A percentile compares a stretch with the other conserved stretches of the same genome.
phyloP scores from a whole-genome alignment of 2,888 invertebrate genomes.

The Rhagium mordax region DNA sequence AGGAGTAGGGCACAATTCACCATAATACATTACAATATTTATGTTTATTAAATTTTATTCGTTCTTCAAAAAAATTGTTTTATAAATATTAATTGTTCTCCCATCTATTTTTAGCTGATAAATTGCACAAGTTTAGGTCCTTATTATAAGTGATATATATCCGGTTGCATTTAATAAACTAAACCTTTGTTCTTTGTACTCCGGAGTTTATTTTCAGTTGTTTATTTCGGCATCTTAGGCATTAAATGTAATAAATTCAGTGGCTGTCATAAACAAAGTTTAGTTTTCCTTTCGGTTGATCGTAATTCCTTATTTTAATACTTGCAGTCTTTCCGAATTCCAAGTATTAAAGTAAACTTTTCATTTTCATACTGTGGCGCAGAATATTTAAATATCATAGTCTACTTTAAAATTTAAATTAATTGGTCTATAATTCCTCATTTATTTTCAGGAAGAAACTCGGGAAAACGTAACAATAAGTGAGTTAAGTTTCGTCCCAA shows the following conservation, averaged over 20 bases:
- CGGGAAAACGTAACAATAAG: constrained; percentile 88
- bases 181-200: constrained; percentile 42
- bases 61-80: too few relatives aligned
- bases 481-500: constrained; percentile 90
- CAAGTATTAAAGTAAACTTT: constrained; percentile 55
- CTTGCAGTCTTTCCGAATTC: constrained; percentile 47
- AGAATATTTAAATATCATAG: constrained; percentile 56
- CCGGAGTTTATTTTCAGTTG: constrained; percentile 38
- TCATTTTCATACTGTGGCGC: constrained; percentile 34
- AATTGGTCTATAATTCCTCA: constrained; percentile 61
- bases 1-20: too few relatives aligned
- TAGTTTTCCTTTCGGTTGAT: constrained; percentile 45
- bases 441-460: constrained; percentile 80
- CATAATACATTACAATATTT: too few relatives aligned
- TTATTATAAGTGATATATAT: constrained; percentile 21
- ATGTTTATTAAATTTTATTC: too few relatives aligned
- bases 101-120: background rate
- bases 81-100: background rate
- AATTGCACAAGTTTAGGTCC: background rate
- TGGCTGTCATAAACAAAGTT: constrained; percentile 52
- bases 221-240: constrained; percentile 48
- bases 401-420: constrained; percentile 61
- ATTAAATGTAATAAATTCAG: constrained; percentile 54
- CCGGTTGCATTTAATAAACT: constrained; percentile 27
- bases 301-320: constrained; percentile 57